Conservation (phyloP, 1,140 invertebrate species). For the Drosophila melanogaster region DNA sequence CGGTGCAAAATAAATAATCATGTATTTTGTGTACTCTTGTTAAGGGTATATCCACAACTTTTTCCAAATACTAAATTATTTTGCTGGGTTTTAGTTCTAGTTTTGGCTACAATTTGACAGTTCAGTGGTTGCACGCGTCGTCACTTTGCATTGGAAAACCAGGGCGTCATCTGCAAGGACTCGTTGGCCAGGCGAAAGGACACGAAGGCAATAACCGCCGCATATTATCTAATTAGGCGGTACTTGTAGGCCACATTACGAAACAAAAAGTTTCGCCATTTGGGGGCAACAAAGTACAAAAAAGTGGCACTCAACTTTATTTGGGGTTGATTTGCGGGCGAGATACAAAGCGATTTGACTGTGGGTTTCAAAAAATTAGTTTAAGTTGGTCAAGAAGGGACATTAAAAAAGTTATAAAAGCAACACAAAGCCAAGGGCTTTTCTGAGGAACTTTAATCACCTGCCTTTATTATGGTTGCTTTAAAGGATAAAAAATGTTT, state of each 20-base stretch:
- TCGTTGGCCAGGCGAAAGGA: constrained; percentile 16
- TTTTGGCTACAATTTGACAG: constrained; percentile 2
- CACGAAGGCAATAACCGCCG: constrained; percentile 43
- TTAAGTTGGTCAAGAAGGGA: constrained; percentile 1
- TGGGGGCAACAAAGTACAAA: constrained; percentile 60
- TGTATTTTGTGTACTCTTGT: too few species aligned
- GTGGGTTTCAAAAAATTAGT: constrained; percentile 2
- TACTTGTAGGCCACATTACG: constrained; percentile 70
- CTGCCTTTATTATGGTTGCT: too few species aligned
- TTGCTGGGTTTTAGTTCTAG: constrained; percentile 2
- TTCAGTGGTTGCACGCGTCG: constrained; percentile 54
- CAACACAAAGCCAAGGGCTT: not conserved
- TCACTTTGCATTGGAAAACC: constrained; percentile 71
- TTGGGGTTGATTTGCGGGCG: constrained; percentile 24
- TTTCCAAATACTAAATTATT: too few species aligned
- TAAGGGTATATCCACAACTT: constrained; percentile 10
- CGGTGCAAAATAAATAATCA: too few species aligned
- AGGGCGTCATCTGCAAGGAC: constrained; percentile 67
- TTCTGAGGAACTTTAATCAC: not conserved
- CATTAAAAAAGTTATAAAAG: constrained; percentile 38
- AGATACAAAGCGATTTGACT: constrained; percentile 12
- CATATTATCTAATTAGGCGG: constrained; percentile 81
- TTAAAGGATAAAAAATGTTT: too few species aligned
- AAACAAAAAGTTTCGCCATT: constrained; percentile 81
- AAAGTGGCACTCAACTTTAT: constrained; percentile 58